Percentiles rank a stretch among this genome's conserved stretches.
These are phyloP conservation scores for Microplitis demolitor DNA, from an alignment of 1,140 invertebrate genomes.

Conservation along the genomic window DNA sequence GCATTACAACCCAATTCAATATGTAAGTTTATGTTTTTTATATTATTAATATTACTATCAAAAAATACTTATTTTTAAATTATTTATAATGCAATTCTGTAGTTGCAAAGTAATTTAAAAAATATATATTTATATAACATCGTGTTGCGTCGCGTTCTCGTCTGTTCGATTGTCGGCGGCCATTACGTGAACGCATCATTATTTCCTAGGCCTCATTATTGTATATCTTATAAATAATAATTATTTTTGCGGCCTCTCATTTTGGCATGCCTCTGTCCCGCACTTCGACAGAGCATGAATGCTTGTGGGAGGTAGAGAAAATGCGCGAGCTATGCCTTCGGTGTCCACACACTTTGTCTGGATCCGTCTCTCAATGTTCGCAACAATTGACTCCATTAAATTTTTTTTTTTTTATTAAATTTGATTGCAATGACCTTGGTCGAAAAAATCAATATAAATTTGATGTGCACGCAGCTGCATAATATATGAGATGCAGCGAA, in stretches of 20 bases:
- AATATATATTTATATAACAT: too few species aligned
- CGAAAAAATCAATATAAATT: too few species aligned
- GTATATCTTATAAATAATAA: not conserved
- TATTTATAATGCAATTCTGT: too few species aligned
- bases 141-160: too few species aligned
- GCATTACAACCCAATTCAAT: slow-evolving; percentile 20
- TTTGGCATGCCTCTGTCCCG: slow-evolving; percentile 74
- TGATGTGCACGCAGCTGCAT: too few species aligned
- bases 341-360: slow-evolving; percentile 74
- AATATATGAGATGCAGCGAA: too few species aligned
- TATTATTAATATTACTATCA: too few species aligned
- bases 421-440: not conserved
- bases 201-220: slow-evolving; percentile 15
- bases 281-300: slow-evolving; percentile 70
- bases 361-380: slow-evolving; percentile 73
- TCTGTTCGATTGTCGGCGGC: not conserved
- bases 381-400: slow-evolving; percentile 55
- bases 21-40: slow-evolving; percentile 44
- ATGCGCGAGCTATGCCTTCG: slow-evolving; percentile 71
- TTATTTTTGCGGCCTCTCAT: slow-evolving; percentile 62
- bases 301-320: slow-evolving; percentile 72
- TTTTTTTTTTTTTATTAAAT: not conserved
- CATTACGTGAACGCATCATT: slow-evolving; percentile 28
- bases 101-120: too few species aligned
- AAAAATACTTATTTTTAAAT: too few species aligned